These are phyloP conservation scores for Spilarctia lutea DNA, from an alignment of 2,888 invertebrate species.

Conservation along the genomic window DNA sequence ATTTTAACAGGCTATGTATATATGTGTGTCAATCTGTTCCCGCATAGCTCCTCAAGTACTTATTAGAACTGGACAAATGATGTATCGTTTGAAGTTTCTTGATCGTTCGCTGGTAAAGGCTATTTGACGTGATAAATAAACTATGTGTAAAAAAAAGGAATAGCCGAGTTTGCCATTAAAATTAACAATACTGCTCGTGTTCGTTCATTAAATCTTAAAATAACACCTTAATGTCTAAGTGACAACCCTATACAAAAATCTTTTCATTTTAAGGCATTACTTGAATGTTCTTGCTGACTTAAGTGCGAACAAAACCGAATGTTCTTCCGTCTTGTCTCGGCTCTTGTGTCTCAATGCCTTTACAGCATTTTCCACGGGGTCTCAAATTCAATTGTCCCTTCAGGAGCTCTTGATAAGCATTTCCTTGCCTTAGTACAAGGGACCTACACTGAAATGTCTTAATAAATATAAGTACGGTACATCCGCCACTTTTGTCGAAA, in stretches of 20 bases:
- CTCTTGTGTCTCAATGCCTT: conserved; percentile 41
- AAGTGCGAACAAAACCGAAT: conserved; percentile 43
- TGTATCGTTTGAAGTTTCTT: too few relatives aligned
- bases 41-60: too few relatives aligned
- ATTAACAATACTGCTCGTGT: not conserved
- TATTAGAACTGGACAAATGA: too few relatives aligned
- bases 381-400: conserved; percentile 59
- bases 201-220: not conserved
- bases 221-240: not conserved
- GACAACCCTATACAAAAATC: conserved; percentile 44
- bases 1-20: too few relatives aligned
- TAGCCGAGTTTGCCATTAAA: not conserved
- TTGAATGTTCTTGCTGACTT: conserved; percentile 43
- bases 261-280: conserved; percentile 37
- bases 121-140: not conserved
- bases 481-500: conserved; percentile 27
- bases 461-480: conserved; percentile 41
- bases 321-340: conserved; percentile 39
- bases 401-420: conserved; percentile 43
- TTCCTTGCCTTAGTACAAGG: conserved; percentile 45
- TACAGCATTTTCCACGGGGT: conserved; percentile 38
- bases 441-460: conserved; percentile 43
- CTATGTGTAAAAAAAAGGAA: not conserved
- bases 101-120: too few relatives aligned
- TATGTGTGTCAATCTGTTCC: too few relatives aligned